Base-by-base conservation (phyloP, 1,140 invertebrate genomes). In the Steinernema feltiae region DNA sequence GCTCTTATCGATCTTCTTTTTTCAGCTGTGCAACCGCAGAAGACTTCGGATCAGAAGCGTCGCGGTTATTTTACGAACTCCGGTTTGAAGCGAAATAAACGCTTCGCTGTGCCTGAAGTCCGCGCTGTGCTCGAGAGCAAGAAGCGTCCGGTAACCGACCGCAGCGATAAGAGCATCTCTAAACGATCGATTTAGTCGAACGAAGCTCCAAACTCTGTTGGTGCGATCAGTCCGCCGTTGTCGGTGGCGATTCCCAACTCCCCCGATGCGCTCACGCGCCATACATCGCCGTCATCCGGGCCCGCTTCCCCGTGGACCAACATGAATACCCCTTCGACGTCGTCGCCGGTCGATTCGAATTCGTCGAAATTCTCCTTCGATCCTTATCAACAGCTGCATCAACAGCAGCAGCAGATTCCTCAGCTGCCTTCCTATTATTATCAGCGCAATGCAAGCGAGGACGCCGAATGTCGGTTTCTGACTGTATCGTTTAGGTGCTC, bases 1-100 rank as follows among this genome's bases (percentile, higher is more conserved):
- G 35, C 35, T 41, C 35, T 41, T 41, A 7, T 41, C 18, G 35
- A 7, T 41, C 35, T 41, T 21, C 75, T n/a, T 3, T 24, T 80
- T 82, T 32, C 48, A 84, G 83, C 63, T 27, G 85, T 87, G 12
- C 83, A 84, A 76, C 69, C 75, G 21, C 75, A 78, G 30, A 71
- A 78, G 41, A 32, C 31, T 3, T 31, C 63, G 18, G 53, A 48
- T 12, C 76, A 80, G 24, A 74, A 69, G 21, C 32, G 32, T 29
- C 48, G 83, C 48, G 32, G 72, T 27, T 85, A 87, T 72, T 86
- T 72, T 71, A 85, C 83, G 30, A 80, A 79, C 63, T 85, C 82
- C 18, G 83, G 83, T 1, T 71, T 85, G 1, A 76, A 79, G 46
- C 21, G 83, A 21, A 85, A 85, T 69, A 85, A 85, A 69, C 70